phyloP scores from a whole-genome alignment of 1,140 invertebrate species.

The Eupristina koningsbergeri region DNA sequence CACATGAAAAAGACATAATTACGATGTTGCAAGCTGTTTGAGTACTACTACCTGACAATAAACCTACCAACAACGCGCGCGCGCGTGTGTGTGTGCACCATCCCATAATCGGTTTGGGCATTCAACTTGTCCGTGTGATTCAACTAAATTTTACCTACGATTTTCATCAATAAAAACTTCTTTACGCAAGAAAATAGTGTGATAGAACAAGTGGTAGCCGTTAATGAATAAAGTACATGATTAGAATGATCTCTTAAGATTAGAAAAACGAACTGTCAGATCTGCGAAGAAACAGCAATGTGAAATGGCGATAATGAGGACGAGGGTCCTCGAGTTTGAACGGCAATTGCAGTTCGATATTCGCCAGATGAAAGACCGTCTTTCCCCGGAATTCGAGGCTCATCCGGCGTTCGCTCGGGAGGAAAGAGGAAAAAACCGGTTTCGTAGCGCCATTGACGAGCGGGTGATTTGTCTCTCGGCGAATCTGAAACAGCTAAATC shows the following conservation, averaged over 20 bases:
- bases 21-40: neutral
- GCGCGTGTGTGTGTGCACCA: neutral
- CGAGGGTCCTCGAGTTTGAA: too few species aligned
- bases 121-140: neutral
- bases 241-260: neutral
- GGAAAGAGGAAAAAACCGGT: neutral
- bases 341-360: too few species aligned
- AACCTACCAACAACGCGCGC: neutral
- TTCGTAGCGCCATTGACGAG: neutral
- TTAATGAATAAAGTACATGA: neutral
- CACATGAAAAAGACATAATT: neutral
- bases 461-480: neutral
- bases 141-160: neutral
- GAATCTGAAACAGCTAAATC: neutral
- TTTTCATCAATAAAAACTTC: neutral
- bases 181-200: neutral
- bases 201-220: neutral
- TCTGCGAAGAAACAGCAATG: too few species aligned
- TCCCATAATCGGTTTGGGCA: neutral
- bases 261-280: neutral
- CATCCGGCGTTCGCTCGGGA: neutral
- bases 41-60: neutral
- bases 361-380: too few species aligned
- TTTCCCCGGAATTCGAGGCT: too few species aligned
- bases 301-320: too few species aligned